These are phyloP conservation scores for Acleris laterana DNA, from an alignment of 2,888 invertebrate species.

Conservation along the genomic window DNA sequence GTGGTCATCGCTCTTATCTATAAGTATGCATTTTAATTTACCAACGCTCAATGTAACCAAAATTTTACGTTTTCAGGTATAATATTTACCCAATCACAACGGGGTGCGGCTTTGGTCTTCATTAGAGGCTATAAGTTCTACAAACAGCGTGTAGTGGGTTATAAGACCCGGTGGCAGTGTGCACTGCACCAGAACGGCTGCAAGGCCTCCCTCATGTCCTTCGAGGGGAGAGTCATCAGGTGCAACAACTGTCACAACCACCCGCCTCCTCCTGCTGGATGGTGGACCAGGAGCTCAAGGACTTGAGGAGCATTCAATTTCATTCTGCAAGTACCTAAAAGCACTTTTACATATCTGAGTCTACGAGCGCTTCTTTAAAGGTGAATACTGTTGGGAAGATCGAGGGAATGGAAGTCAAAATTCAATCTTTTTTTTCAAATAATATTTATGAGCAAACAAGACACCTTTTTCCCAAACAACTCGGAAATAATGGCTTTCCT, in stretches of 20 bases:
- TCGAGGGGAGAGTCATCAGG: constrained; percentile 1
- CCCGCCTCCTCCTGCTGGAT: constrained; percentile 1
- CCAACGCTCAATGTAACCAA: not conserved
- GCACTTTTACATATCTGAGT: no score
- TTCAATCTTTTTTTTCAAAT: no score
- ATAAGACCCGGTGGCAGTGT: constrained; percentile 24
- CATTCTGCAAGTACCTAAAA: no score
- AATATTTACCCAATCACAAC: constrained; percentile 11
- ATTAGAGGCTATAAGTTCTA: constrained; percentile 20
- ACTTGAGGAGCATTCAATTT: no score
- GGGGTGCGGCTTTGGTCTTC: not conserved
- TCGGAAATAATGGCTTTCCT: no score
- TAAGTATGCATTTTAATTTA: not conserved
- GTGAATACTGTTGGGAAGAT: no score
- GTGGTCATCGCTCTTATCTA: no score
- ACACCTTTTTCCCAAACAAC: no score
- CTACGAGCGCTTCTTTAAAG: no score
- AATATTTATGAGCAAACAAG: no score
- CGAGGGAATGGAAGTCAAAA: no score
- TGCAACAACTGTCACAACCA: constrained; percentile 15
- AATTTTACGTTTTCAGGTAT: constrained; percentile 2
- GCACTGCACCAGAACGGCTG: constrained; percentile 13
- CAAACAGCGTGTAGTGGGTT: constrained; percentile 10
- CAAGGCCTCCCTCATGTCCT: constrained; percentile 13
- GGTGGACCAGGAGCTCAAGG: not conserved